Evolutionary conservation across 2,797 vertebrate genomes (phyloP).

Genomic region (Sciurus carolinensis): DNA sequence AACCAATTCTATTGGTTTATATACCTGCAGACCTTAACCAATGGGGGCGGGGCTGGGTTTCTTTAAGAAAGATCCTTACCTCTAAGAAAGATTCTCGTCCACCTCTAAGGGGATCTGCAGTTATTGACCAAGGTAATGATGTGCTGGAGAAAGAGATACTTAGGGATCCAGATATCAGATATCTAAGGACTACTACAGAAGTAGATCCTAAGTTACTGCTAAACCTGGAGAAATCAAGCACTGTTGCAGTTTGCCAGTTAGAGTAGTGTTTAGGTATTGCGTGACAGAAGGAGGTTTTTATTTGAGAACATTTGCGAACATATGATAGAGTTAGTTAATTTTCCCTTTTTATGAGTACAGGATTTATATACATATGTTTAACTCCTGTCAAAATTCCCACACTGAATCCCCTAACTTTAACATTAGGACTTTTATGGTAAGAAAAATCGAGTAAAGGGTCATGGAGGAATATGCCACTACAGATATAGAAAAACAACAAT

Average conservation of each 20-base stretch:
- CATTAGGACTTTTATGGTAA: not conserved
- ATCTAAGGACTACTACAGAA: not conserved
- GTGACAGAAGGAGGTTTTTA: not conserved
- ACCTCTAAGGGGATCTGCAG: not conserved
- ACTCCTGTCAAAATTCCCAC: not conserved
- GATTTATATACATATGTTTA: not conserved
- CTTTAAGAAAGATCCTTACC: not conserved
- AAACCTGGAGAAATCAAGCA: not conserved
- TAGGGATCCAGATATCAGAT: no score
- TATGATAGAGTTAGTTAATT: not conserved
- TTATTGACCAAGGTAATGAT: not conserved
- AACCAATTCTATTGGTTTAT: not conserved
- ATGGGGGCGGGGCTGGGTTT: not conserved
- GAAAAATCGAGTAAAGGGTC: not conserved
- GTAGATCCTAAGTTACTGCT: not conserved
- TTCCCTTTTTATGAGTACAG: not conserved
- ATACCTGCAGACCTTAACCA: not conserved
- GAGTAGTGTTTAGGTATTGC: not conserved
- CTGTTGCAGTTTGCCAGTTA: not conserved
- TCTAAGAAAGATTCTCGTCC: not conserved
- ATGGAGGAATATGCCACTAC: no score
- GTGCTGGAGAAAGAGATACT: not conserved
- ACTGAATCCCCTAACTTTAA: not conserved
- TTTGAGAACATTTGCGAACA: not conserved
- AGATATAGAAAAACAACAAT: not conserved